A percentile compares a stretch with the other conserved stretches of the same genome.
Evolutionary conservation across 2,797 vertebrate species (phyloP).

Genomic region (Muraenolepis orangiensis): DNA sequence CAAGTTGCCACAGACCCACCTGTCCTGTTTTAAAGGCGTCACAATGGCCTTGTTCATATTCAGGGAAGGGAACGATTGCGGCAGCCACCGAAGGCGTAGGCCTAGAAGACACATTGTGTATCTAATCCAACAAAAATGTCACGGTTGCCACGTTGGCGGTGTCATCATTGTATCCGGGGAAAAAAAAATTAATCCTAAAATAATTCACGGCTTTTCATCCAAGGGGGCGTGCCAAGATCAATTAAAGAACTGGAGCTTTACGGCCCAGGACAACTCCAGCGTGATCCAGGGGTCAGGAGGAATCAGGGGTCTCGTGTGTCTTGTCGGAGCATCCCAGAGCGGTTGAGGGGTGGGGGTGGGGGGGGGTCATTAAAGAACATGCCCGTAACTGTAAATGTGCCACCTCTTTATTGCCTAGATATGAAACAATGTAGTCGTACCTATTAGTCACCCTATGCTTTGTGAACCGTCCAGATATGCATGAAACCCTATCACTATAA

Average conservation of each 20-base stretch:
- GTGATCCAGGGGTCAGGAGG: conserved; percentile 37
- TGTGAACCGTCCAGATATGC: conserved; percentile 65
- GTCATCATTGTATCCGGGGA: conserved; percentile 31
- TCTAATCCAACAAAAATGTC: conserved; percentile 38
- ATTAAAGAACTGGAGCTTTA: neutral
- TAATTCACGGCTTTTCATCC: conserved; percentile 25
- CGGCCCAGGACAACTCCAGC: conserved; percentile 40
- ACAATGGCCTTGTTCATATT: conserved; percentile 49
- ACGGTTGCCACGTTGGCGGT: conserved; percentile 14
- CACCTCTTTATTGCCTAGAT: conserved; percentile 59
- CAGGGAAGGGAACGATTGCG: no score
- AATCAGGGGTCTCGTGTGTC: conserved; percentile 70
- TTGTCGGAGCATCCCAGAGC: conserved; percentile 64
- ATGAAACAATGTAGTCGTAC: conserved; percentile 55
- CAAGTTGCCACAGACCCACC: conserved; percentile 72
- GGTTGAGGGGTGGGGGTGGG: neutral
- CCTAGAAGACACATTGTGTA: no score
- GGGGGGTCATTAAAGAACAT: conserved; percentile 62
- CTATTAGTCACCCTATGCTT: conserved; percentile 62
- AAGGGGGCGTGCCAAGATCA: neutral
- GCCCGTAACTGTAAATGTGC: conserved; percentile 65
- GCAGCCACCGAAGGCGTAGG: no score
- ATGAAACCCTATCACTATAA: conserved; percentile 57
- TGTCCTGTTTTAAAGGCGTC: conserved; percentile 56
- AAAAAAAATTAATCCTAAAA: conserved; percentile 34